Base-by-base conservation (phyloP, 2,888 invertebrate species). In the Hoplodrina ambigua region DNA sequence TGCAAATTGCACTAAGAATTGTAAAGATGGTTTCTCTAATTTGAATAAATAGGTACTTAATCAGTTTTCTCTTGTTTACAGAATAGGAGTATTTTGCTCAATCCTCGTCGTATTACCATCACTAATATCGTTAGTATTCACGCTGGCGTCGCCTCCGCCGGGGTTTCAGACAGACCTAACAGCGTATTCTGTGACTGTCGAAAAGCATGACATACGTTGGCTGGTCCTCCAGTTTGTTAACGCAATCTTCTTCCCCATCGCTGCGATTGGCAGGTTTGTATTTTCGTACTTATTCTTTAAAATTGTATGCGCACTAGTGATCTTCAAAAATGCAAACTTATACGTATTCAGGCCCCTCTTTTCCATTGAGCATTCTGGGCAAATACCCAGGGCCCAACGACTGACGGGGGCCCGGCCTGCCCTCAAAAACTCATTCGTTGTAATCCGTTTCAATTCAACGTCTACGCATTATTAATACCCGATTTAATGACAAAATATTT, bases 181-280 rank as follows among this genome's bases (percentile, higher is more conserved):
- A 19, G 93, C 94, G 1, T 95, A 81, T 77, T 81, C 93, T 2
- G 88, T 96, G 57, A 93, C 92, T 3, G 75, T 92, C n/a, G 87
- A 93, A 71, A 96, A 96, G 83, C 89, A 93, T 33, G 94, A 94
- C 68, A 88, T 92, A n/a, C 85, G 81, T 78, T 94, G 95, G 96
- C 89, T 96, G 74, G 81, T 92, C 2, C 82, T 91, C 69, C 96
- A 97, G 89, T 85, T 96, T 60, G 72, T 92, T 1, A 96, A 96
- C 81, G 94, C 96, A 77, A 63, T 97, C 8, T 92, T 96, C 67
- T 97, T 97, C 88, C 97, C 97, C 30, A 88, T 97, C 55, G 96
- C 97, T 90, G 96, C 96, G 53, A 96, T 97, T 85, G 97, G 97
- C 92, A 97, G 97, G 97, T 97, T 61, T 55, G 72, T 75, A 60